Evolutionary conservation across 2,888 invertebrate species (phyloP).

Genomic region (Zhengitettix transpicula): DNA sequence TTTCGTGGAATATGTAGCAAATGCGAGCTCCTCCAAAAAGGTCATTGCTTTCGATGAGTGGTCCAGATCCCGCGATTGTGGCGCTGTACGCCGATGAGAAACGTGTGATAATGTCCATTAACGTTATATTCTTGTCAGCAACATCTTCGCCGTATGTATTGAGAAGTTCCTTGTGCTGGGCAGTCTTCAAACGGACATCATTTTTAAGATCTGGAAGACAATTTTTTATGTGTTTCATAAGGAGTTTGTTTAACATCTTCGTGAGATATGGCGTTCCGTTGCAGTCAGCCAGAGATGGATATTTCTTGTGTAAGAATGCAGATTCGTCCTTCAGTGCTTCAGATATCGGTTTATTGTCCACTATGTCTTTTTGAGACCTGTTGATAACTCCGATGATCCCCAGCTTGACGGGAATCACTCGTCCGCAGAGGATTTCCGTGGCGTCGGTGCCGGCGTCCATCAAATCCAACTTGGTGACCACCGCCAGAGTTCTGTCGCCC

Average conservation of each 20-base stretch:
- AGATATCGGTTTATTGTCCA: too few relatives aligned
- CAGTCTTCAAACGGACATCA: conserved; percentile 91
- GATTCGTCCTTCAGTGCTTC: conserved; percentile 97
- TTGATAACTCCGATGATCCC: too few relatives aligned
- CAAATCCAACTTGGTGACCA: too few relatives aligned
- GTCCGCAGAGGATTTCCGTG: too few relatives aligned
- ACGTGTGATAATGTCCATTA: conserved; percentile 95
- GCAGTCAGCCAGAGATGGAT: conserved; percentile 89
- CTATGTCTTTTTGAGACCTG: too few relatives aligned
- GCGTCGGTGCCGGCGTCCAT: too few relatives aligned
- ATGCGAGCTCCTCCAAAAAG: conserved; percentile 49
- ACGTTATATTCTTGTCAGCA: conserved; percentile 85
- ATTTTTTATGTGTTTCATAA: conserved; percentile 99
- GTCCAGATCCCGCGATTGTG: conserved; percentile 94
- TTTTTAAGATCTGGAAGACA: conserved; percentile 97
- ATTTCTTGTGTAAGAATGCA: conserved; percentile 85
- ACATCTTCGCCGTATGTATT: conserved; percentile 97
- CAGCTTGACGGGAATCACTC: too few relatives aligned
- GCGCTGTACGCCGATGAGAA: conserved; percentile 97
- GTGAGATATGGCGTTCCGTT: conserved; percentile 95
- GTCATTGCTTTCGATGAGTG: conserved; percentile 96
- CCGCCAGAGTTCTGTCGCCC: too few relatives aligned
- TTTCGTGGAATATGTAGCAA: conserved; percentile 49
- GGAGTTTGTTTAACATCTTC: conserved; percentile 85
- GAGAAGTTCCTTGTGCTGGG: conserved; percentile 91